Evolutionary conservation across 1,140 invertebrate genomes (phyloP), one percentile per base, ranked within the genome.

Genomic region (Delia radicum): DNA sequence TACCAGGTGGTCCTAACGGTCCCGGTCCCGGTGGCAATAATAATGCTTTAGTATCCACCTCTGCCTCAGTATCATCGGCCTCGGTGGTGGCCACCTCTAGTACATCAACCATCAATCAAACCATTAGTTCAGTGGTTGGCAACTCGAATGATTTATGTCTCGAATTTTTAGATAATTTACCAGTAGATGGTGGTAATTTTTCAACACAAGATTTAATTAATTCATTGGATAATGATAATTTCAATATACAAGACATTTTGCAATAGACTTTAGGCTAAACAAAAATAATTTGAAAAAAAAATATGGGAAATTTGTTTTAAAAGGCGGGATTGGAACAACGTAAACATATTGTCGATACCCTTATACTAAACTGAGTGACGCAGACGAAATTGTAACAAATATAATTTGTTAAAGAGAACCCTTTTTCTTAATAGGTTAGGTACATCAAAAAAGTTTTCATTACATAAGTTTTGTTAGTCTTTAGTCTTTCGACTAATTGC

Each of bases 111-210:
- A 88, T 87, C 13, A 87, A 77, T 77, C 88, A 82, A 80, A 84
- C 79, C 78, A 84, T 82, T 87, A 89, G 87, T 82, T 87, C 87
- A 86, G 90, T 89, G 87, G 85, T 88, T 62, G 89, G 81, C 79
- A 90, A 89, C 84, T 83, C 92, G 0, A 88, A 90, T 24, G 93
- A 94, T 81, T 93, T 94, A 81, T 93, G 91, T 85, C 88, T 94
- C 77, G 93, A 94, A 88, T 93, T 94, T 86, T 87, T 94, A n/a
- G 93, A 94, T 80, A 93, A 92, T 85, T 89, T 94, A 82, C 91
- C 92, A 46, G 89, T 91, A 72, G 92, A 93, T 80, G 88, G 91
- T 55, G 89, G 89, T 78, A 91, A 91, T 77, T 91, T 93, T 80
- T 92, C 91, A 76, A 92, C 93, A 63, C 93, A 94, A 83, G 93